A percentile compares a stretch with the other conserved stretches of the same genome.
phyloP scores from a whole-genome alignment of 2,888 invertebrate species.

The Portevinia maculata region DNA sequence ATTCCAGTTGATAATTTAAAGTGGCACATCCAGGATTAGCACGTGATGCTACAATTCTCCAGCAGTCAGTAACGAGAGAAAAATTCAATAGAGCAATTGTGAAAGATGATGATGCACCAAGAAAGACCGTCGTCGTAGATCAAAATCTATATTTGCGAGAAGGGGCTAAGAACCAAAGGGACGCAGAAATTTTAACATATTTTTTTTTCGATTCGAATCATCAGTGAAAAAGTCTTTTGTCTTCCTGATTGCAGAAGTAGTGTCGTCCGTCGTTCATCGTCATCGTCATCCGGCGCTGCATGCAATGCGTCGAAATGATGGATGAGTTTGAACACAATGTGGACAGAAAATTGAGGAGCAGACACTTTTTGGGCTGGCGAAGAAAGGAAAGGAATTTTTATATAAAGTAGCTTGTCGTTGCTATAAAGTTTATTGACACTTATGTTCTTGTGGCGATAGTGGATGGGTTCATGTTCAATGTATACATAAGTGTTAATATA shows the following conservation, averaged over 20 bases:
- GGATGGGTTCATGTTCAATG: background rate
- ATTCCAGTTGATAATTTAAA: conserved; percentile 56
- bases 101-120: background rate
- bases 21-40: conserved; percentile 52
- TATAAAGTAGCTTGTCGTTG: conserved; percentile 69
- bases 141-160: conserved; percentile 5
- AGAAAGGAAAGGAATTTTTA: conserved; percentile 30
- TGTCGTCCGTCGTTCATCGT: background rate
- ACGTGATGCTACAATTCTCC: conserved; percentile 12
- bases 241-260: conserved; percentile 25
- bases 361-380: conserved; percentile 23
- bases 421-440: conserved; percentile 69
- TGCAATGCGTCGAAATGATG: conserved; percentile 53
- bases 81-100: background rate
- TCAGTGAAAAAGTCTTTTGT: conserved; percentile 53
- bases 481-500: background rate
- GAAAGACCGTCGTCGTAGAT: conserved; percentile 18
- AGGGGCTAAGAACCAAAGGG: conserved; percentile 20
- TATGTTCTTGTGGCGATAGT: conserved; percentile 37
- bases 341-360: background rate
- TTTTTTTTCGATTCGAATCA: conserved; percentile 55
- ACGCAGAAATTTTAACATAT: conserved; percentile 6
- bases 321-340: conserved; percentile 45
- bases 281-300: conserved; percentile 13
- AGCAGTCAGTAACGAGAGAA: conserved; percentile 5